Evolutionary conservation across 2,113 vertebrate genomes (phyloP).

Genomic region (Bos taurus): ARS-UCD2.0 NC_037340.1:56059001-56059500

Average conservation of each 20-base stretch:
- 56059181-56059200: accelerated
- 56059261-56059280: background rate
- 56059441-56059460: background rate
- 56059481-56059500: background rate
- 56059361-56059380: background rate
- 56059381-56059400: background rate
- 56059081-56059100: accelerated
- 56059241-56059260: background rate
- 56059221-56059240: accelerated
- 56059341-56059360: background rate
- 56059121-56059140: background rate
- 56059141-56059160: accelerated
- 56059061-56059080: accelerated
- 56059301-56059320: background rate
- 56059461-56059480: background rate
- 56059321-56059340: background rate
- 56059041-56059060: accelerated
- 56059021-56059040: background rate
- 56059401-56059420: background rate
- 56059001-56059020: accelerated
- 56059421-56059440: background rate
- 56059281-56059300: background rate
- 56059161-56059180: background rate
- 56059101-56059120: background rate
- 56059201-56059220: accelerated